Evolutionary conservation across 2,113 vertebrate species (phyloP), one percentile per base, ranked within the genome.

Genomic region (Neomonachus schauinslandi): DNA sequence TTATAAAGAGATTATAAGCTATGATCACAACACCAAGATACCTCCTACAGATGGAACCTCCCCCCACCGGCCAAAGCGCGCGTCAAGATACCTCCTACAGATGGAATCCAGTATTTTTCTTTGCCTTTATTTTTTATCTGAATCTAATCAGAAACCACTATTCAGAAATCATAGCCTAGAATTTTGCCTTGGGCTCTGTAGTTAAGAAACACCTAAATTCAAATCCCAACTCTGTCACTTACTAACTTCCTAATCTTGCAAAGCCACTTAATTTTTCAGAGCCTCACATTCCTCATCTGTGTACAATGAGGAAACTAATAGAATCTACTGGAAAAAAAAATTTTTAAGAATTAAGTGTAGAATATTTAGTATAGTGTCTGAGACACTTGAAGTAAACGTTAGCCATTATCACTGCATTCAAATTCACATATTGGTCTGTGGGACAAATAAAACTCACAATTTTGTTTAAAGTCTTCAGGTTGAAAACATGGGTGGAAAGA

Each of bases 201-300:
- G 4, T 77, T 71, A 77, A 77, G 8, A 77, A 12, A 87, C 19
- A 63, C 36, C 53, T 77, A 59, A 21, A 42, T 57, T 90, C 28
- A 87, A 80, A 61, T 92, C 36, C 59, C 51, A 49, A 13, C 51
- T 55, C 83, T 84, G 1, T 31, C 18, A 13, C 55, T 22, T 65
- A 74, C 28, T 85, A 83, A 84, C 24, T 89, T 53, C 39, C 79
- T 10, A 49, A n/a, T 93, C 39, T 96, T 91, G 61, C 53, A 72
- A 86, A 71, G 28, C 72, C 69, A 57, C 49, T 39, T 94, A n/a
- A 88, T 91, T 88, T 77, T 94, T 83, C 74, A 91, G 55, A 95
- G 26, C 26, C 24, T 95, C 55, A 46, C 18, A 46, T 59, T 85
- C 18, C 15, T 84, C 71, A 71, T 95, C 51, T 88, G 5, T 90